phyloP scores from a whole-genome alignment of 2,113 vertebrate species.

The Hyperopisus bebe region DNA sequence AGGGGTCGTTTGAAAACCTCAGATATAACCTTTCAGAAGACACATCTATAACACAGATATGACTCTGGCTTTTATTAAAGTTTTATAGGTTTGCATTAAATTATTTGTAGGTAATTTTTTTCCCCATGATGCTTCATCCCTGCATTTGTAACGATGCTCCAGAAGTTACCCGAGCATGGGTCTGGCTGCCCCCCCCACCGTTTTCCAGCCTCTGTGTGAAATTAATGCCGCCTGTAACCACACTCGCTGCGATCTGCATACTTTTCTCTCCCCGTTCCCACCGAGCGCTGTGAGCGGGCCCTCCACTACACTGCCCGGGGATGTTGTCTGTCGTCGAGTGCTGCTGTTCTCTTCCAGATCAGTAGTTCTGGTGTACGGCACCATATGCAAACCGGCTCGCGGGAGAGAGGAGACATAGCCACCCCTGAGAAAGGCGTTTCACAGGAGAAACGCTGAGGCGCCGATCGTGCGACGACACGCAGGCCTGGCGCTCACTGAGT shows the following conservation, averaged over 20 bases:
- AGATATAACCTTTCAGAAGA: not conserved
- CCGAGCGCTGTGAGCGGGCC: not conserved
- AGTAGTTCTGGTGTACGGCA: not conserved
- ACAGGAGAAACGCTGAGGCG: not conserved
- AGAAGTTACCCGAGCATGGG: not conserved
- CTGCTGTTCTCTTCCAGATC: not conserved
- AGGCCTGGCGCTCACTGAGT: not conserved
- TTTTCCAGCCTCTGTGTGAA: not conserved
- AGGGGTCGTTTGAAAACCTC: not conserved
- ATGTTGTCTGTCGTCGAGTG: too few species aligned
- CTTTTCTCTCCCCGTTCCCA: not conserved
- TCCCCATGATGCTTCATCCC: not conserved
- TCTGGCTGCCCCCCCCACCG: not conserved
- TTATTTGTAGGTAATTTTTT: not conserved
- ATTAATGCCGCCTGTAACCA: not conserved
- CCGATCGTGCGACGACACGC: not conserved
- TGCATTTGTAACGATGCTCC: not conserved
- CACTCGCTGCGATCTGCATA: not conserved
- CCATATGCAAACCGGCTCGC: not conserved
- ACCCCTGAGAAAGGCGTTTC: not conserved
- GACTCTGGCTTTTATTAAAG: not conserved
- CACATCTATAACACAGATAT: not conserved
- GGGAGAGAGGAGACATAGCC: not conserved
- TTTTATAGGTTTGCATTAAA: not conserved
- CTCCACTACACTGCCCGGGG: not conserved